Conservation (phyloP, 1,140 invertebrate genomes). For the Thaumetopoea pityocampa region DNA sequence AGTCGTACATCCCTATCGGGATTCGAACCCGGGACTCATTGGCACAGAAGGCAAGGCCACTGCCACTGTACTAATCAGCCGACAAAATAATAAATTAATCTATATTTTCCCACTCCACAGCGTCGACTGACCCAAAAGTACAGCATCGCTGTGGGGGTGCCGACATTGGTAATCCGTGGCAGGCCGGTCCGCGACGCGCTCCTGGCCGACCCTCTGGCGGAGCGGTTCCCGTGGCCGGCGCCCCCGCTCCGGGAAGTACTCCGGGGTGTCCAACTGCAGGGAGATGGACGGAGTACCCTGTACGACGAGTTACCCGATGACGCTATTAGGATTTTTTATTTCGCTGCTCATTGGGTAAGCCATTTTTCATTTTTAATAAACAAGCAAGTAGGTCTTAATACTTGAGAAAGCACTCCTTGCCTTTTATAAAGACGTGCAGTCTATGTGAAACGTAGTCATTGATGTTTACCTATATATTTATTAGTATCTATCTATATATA, state of each 20-base stretch:
- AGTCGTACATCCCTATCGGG: too few relatives aligned
- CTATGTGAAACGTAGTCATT: too few relatives aligned
- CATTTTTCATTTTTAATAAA: too few relatives aligned
- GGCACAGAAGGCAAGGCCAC: too few relatives aligned
- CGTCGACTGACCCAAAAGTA: conserved; percentile 82
- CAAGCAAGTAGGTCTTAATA: too few relatives aligned
- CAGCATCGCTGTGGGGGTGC: conserved; percentile 83
- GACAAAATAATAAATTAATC: too few relatives aligned
- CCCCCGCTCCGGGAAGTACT: conserved; percentile 77
- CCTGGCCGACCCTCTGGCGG: conserved; percentile 80
- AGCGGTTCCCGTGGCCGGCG: conserved; percentile 84
- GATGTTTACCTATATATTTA: too few relatives aligned
- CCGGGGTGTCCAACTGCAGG: conserved; percentile 78
- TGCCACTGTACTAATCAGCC: too few relatives aligned
- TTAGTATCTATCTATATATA: too few relatives aligned
- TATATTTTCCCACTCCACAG: conserved; percentile 73
- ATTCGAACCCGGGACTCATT: too few relatives aligned
- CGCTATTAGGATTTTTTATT: conserved; percentile 85
- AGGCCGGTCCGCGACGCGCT: conserved; percentile 81
- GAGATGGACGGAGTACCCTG: conserved; percentile 64
- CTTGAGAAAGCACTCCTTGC: too few relatives aligned
- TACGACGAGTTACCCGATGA: conserved; percentile 77
- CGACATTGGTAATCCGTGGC: conserved; percentile 85
- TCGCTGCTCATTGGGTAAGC: conserved; percentile 89
- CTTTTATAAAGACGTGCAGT: too few relatives aligned